Evolutionary conservation across 2,888 invertebrate genomes (phyloP).

Genomic region (Rhimphoctona megacephalus): DNA sequence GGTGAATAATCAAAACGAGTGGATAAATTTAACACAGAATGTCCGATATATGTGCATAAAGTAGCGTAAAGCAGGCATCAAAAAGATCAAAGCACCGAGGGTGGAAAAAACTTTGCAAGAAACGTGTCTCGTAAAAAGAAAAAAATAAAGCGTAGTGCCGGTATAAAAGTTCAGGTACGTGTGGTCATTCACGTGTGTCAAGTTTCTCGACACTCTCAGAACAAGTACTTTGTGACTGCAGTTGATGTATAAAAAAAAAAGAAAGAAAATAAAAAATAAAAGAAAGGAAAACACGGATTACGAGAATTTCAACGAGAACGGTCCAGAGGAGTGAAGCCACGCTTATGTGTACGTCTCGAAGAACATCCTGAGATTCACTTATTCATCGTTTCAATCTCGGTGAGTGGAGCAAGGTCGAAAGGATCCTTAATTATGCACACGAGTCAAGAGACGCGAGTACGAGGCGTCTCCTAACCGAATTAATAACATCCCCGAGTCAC

Average conservation of each 20-base stretch:
- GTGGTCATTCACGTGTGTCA: conserved; percentile 46
- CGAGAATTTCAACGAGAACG: conserved; percentile 32
- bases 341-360: conserved; percentile 30
- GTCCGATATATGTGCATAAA: not conserved
- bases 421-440: conserved; percentile 81
- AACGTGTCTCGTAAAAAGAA: conserved; percentile 1
- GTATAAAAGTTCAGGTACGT: conserved; percentile 32
- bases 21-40: not conserved
- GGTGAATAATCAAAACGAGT: not conserved
- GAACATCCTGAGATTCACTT: conserved; percentile 71
- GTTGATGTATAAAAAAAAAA: not conserved
- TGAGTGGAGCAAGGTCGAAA: conserved; percentile 84
- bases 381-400: conserved; percentile 83
- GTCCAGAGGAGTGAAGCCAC: not conserved
- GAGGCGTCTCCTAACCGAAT: conserved; percentile 63
- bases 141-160: not conserved
- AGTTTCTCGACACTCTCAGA: conserved; percentile 43
- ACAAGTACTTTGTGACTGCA: conserved; percentile 37
- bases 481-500: conserved; percentile 65
- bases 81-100: conserved; percentile 32
- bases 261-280: not conserved
- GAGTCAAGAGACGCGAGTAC: conserved; percentile 58
- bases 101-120: conserved; percentile 18
- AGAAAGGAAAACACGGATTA: conserved; percentile 8
- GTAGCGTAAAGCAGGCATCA: conserved; percentile 23